A percentile compares a stretch with the other conserved stretches of the same genome.
Evolutionary conservation across 2,888 invertebrate genomes (phyloP).

Genomic region (Acanthopleura granulata): DNA sequence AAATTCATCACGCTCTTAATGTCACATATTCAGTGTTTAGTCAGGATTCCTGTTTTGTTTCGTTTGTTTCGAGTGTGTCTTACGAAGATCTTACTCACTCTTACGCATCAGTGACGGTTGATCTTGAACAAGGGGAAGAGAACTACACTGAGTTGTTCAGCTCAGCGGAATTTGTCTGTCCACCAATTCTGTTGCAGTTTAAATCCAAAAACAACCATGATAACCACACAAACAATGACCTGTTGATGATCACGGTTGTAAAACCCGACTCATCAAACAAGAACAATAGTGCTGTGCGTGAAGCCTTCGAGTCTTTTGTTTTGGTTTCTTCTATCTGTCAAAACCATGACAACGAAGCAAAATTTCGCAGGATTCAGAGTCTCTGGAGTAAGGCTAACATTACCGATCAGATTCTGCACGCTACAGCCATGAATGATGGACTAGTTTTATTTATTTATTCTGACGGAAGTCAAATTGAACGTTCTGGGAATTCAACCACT

Average conservation of each 20-base stretch:
- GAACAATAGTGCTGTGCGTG: too few species aligned
- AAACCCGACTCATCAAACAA: too few species aligned
- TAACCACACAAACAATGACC: too few species aligned
- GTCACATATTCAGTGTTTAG: conserved; percentile 47
- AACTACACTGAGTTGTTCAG: conserved; percentile 39
- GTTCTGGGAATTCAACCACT: neutral
- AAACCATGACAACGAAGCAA: neutral
- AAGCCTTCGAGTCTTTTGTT: too few species aligned
- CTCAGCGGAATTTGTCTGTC: conserved; percentile 44
- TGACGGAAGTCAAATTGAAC: conserved; percentile 33
- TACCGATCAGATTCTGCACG: conserved; percentile 45
- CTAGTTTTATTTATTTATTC: conserved; percentile 46
- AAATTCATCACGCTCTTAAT: conserved; percentile 37
- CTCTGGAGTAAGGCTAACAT: conserved; percentile 37
- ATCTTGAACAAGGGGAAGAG: neutral
- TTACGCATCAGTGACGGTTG: neutral
- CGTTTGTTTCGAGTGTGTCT: conserved; percentile 45
- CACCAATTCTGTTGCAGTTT: conserved; percentile 35
- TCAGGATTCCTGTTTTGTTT: conserved; percentile 36
- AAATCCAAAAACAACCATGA: neutral
- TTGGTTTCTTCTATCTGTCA: too few species aligned
- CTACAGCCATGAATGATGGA: conserved; percentile 33
- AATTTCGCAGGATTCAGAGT: conserved; percentile 36
- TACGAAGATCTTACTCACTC: conserved; percentile 23
- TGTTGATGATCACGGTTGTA: too few species aligned